These are phyloP conservation scores for Myocastor coypus DNA, from an alignment of 2,113 vertebrate species.

Conservation along the genomic window DNA sequence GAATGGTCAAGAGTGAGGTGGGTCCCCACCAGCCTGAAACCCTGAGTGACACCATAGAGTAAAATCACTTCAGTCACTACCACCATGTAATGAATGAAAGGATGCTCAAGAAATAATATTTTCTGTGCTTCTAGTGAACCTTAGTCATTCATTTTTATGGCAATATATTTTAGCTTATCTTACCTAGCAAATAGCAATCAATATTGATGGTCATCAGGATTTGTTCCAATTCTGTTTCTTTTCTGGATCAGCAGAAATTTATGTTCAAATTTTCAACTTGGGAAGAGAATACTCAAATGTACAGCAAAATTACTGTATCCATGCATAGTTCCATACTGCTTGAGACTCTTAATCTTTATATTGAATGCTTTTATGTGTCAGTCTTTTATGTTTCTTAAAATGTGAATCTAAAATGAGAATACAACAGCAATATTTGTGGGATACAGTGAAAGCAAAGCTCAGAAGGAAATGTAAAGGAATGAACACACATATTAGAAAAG, in stretches of 20 bases:
- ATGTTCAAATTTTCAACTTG: neutral
- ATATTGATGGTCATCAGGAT: neutral
- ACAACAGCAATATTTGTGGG: neutral
- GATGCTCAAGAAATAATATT: neutral
- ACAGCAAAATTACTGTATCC: neutral
- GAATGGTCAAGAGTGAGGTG: neutral
- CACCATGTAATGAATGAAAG: neutral
- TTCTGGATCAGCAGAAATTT: neutral
- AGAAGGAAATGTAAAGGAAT: neutral
- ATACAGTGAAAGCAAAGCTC: neutral
- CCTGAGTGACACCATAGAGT: neutral
- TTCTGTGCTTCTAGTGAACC: neutral
- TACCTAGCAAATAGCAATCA: neutral
- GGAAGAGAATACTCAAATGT: neutral
- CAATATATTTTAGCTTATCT: neutral
- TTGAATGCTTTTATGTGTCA: neutral
- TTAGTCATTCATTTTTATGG: neutral
- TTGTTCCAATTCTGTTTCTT: neutral
- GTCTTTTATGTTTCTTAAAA: neutral
- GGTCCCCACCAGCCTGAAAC: neutral
- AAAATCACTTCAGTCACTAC: neutral
- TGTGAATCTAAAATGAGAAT: conserved; percentile 13
- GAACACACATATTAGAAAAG: neutral
- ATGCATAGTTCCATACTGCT: neutral
- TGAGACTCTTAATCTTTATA: neutral